Conservation (phyloP, 2,113 vertebrate genomes). For the Scolopax mira region DNA sequence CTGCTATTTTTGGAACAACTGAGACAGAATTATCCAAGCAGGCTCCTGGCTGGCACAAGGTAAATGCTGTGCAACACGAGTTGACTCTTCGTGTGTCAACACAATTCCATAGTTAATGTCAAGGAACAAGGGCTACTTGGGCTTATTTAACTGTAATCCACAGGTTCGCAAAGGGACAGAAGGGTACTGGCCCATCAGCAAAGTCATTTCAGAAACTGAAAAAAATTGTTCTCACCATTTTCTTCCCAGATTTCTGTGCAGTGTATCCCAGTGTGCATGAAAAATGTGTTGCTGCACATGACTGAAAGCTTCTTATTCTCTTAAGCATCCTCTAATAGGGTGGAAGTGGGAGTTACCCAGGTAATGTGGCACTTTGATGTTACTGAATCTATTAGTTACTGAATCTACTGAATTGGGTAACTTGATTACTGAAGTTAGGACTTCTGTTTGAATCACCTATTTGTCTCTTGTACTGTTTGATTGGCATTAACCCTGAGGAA, state of each 20-base stretch:
- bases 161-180: neutral
- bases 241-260: neutral
- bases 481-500: neutral
- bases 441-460: neutral
- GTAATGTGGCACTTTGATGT: conserved; percentile 5
- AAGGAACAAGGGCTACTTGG: neutral
- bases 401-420: neutral
- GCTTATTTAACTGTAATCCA: neutral
- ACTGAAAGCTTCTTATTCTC: neutral
- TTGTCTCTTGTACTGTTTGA: neutral
- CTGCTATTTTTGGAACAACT: conserved; percentile 3
- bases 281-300: neutral
- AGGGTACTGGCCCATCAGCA: neutral
- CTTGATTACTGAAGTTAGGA: neutral
- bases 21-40: conserved; percentile 31
- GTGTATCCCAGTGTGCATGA: neutral
- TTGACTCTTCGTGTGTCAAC: neutral
- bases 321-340: neutral
- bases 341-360: neutral
- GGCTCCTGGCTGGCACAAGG: neutral
- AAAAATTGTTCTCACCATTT: neutral
- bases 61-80: neutral
- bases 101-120: neutral
- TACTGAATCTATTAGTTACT: neutral
- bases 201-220: neutral